phyloP scores from a whole-genome alignment of 2,113 vertebrate genomes.

The Ifrita kowaldi region DNA sequence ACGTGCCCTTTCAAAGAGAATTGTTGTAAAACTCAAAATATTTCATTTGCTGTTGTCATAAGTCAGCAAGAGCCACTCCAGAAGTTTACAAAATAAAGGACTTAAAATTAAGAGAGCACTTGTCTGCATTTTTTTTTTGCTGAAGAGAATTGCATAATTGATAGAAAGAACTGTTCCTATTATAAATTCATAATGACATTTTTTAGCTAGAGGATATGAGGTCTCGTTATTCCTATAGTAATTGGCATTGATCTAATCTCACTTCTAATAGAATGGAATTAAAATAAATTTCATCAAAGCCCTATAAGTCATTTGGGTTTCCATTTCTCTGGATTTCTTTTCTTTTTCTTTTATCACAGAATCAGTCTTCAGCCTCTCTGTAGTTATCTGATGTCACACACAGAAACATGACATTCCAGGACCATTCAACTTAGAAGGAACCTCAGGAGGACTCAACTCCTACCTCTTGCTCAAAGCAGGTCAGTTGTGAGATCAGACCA shows the following conservation, averaged over 20 bases:
- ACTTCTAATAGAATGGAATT: not conserved
- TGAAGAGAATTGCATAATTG: not conserved
- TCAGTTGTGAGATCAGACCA: not conserved
- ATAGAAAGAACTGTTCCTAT: not conserved
- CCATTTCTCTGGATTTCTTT: not conserved
- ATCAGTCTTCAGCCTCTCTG: not conserved
- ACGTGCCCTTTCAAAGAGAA: not conserved
- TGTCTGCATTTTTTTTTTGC: not conserved
- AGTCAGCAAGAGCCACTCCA: not conserved
- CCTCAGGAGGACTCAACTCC: not conserved
- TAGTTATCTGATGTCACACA: not conserved
- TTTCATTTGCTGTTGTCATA: not conserved
- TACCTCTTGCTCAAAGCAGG: not conserved
- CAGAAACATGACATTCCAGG: not conserved
- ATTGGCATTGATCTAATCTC: not conserved
- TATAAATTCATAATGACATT: not conserved
- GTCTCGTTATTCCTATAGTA: not conserved
- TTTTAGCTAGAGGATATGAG: not conserved
- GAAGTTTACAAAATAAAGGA: not conserved
- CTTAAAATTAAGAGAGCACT: not conserved
- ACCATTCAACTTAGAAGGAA: not conserved
- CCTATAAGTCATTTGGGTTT: not conserved
- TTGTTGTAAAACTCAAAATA: not conserved
- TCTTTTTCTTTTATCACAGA: not conserved
- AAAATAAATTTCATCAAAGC: not conserved